Evolutionary conservation across 2,797 vertebrate species (phyloP), one percentile per base, ranked within the genome.

Genomic region (Limosa lapponica): DNA sequence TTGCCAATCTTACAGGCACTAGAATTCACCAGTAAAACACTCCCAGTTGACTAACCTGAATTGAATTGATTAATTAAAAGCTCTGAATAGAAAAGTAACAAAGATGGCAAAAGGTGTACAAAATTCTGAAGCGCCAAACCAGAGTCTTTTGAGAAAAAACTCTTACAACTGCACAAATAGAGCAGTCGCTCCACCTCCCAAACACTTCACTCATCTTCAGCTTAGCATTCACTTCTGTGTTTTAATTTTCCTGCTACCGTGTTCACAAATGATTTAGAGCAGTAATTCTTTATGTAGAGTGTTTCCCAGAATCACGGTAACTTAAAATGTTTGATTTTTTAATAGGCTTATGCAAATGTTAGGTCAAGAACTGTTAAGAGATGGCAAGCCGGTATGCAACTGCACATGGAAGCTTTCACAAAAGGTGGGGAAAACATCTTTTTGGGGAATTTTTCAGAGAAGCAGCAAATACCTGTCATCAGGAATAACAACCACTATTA

Each of bases 341-440:
- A 75, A 17, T 32, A 46, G 16, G 5, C 30, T 66, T 1, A 59
- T 24, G 16, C 14, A 89, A 74, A 51, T 0, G 0, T 41, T 59
- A 74, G 27, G 30, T 30, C 49, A 87, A 74, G 57, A 83, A 66
- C 20, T 43, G 39, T 36, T 55, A 78, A 78, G 39, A 72, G 28
- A 36, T 44, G 24, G 23, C 43, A 61, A 55, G n/a, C 41, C 13
- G 10, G 32, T 28, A 6, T 58, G 24, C 57, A 54, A 44, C 16
- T 27, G n/a, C 34, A 52, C 13, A 7, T 24, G 59, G 13, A 72
- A 66, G 13, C 44, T 74, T 61, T 80, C 48, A 61, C 1, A 82
- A 25, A 67, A 34, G 19, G 28, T 20, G 10, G 16, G 11, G 18
- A 57, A 95, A 81, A 72, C 10, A 57, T 13, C 2, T n/a, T 61